These are phyloP conservation scores for Zhuqinia jingwanae DNA, from an alignment of 2,888 invertebrate species.

Conservation along the genomic window DNA sequence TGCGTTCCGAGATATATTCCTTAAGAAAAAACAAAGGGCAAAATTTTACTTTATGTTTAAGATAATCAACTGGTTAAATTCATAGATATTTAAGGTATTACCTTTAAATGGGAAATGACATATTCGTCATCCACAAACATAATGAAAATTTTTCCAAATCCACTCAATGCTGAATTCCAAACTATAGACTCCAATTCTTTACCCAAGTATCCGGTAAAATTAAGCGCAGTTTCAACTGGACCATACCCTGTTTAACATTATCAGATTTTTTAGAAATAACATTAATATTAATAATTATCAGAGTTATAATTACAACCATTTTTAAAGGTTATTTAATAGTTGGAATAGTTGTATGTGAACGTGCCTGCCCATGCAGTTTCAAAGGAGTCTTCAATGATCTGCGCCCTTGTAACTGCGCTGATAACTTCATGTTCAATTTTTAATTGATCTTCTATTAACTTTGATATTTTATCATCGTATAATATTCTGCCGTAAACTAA, in stretches of 20 bases:
- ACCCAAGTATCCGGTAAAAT: slow-evolving; percentile 55
- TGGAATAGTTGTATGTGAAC: no score
- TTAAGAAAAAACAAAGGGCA: not conserved
- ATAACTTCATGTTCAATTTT: slow-evolving; percentile 50
- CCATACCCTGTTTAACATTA: slow-evolving; percentile 54
- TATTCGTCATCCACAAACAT: slow-evolving; percentile 52
- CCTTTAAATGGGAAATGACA: slow-evolving; percentile 32
- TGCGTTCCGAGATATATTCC: slow-evolving; percentile 30
- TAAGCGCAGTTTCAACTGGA: slow-evolving; percentile 47
- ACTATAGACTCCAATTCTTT: slow-evolving; percentile 59
- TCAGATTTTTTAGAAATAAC: not conserved
- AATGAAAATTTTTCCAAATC: slow-evolving; percentile 52
- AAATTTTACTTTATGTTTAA: no score
- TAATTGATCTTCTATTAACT: slow-evolving; percentile 57
- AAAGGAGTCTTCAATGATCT: slow-evolving; percentile 77
- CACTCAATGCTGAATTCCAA: slow-evolving; percentile 56
- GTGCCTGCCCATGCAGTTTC: slow-evolving; percentile 71
- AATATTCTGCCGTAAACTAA: slow-evolving; percentile 66
- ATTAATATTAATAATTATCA: no score
- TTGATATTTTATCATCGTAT: slow-evolving; percentile 61
- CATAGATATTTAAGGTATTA: no score
- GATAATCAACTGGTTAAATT: no score
- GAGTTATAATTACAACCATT: not conserved
- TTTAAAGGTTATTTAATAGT: not conserved
- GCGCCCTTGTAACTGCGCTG: slow-evolving; percentile 69